Conservation (phyloP, 1,140 invertebrate genomes). For the Ostrea denselamellosa region DNA sequence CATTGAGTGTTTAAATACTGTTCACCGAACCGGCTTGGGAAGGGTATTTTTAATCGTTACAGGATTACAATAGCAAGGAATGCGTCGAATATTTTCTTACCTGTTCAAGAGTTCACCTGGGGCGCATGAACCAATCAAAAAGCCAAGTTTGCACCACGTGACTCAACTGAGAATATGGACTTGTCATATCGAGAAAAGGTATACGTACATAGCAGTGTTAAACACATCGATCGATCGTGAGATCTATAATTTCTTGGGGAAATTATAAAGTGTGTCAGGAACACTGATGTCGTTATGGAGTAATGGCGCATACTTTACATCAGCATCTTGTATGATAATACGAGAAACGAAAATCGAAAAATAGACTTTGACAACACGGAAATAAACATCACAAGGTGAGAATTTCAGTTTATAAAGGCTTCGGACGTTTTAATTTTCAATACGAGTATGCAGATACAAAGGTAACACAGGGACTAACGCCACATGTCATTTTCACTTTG, state of each 20-base stretch:
- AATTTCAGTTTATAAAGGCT: background rate
- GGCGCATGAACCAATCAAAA: background rate
- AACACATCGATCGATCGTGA: background rate
- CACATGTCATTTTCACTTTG: background rate
- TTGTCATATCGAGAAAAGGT: constrained; percentile 37
- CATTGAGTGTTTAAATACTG: constrained; percentile 5
- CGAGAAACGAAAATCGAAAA: background rate
- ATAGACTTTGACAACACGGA: background rate
- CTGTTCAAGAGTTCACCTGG: constrained; percentile 36
- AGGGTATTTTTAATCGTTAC: constrained; percentile 35
- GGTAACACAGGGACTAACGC: background rate
- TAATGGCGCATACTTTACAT: background rate
- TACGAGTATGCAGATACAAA: background rate
- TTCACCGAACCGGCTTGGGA: background rate
- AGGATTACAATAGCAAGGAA: background rate
- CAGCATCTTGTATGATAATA: background rate
- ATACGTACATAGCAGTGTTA: background rate
- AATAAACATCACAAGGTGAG: constrained; percentile 24
- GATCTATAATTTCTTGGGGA: constrained; percentile 25
- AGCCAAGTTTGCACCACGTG: background rate
- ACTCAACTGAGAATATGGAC: constrained; percentile 20
- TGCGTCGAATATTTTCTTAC: constrained; percentile 29
- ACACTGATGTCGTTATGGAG: background rate
- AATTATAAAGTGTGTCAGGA: constrained; percentile 7
- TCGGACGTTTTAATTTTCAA: background rate